Percentiles rank a stretch among this genome's conserved stretches.
phyloP scores from a whole-genome alignment of 37 sponge, comb jelly and placozoan species.

The Chondrilla cf. caribensis region DNA sequence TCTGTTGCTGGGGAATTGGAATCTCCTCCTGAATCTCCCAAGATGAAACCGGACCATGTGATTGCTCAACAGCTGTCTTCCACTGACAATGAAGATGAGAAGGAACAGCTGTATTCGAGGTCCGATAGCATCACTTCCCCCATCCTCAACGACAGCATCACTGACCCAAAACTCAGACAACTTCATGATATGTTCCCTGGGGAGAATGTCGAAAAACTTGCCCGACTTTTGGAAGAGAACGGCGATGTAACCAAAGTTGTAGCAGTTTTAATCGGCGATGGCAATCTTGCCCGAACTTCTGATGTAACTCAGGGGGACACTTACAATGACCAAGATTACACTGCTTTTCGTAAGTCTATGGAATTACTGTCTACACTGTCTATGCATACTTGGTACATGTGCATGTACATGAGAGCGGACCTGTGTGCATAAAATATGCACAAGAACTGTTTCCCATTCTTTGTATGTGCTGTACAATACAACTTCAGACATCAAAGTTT shows the following conservation, averaged over 20 bases:
- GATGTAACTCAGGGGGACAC: too few species aligned
- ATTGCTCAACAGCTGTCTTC: neutral
- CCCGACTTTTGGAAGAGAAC: neutral
- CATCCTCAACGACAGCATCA: neutral
- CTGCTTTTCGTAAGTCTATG: too few species aligned
- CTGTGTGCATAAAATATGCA: too few species aligned
- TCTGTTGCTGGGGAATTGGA: neutral
- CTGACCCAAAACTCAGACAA: neutral
- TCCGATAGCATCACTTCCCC: neutral
- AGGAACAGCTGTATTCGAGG: neutral
- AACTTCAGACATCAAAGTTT: too few species aligned
- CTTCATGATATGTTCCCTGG: conserved; percentile 7
- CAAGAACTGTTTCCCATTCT: too few species aligned
- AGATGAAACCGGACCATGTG: neutral
- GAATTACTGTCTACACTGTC: too few species aligned
- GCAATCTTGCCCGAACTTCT: too few species aligned
- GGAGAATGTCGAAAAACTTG: neutral
- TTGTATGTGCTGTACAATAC: too few species aligned
- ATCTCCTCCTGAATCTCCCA: conserved; percentile 9
- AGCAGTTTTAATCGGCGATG: neutral
- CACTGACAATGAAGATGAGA: neutral
- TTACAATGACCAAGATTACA: too few species aligned
- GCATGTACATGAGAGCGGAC: too few species aligned
- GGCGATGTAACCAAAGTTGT: neutral
- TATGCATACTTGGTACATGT: too few species aligned